Percentiles rank a stretch among this genome's conserved stretches.
Evolutionary conservation across 2,888 invertebrate species (phyloP).

Genomic region (Mamestra brassicae): DNA sequence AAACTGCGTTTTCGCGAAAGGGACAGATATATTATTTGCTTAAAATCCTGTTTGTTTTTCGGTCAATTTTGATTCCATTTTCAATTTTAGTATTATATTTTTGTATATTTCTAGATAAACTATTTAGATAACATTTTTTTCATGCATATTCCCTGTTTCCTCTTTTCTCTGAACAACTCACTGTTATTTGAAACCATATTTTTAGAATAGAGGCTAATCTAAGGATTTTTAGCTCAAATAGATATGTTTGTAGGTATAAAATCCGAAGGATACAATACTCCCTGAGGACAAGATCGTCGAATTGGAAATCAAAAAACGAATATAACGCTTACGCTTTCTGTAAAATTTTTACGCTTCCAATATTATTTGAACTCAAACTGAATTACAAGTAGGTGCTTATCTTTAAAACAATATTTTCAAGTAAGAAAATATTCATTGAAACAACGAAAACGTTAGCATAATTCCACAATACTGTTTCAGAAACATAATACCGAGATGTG

Average conservation of each 20-base stretch:
- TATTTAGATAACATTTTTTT: no score
- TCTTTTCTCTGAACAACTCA: no score
- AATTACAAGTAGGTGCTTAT: slow-evolving; percentile 19
- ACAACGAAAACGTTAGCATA: not conserved
- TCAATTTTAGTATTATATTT: no score
- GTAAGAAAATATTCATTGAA: slow-evolving; percentile 1
- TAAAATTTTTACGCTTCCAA: not conserved
- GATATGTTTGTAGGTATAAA: not conserved
- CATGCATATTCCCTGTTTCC: no score
- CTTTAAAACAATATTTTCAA: not conserved
- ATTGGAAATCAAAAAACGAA: slow-evolving; percentile 39
- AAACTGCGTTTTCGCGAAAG: no score
- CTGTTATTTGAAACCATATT: no score
- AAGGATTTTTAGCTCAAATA: not conserved
- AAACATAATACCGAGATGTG: not conserved
- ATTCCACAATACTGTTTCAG: not conserved
- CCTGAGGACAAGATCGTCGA: not conserved
- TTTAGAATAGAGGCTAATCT: no score
- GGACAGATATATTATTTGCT: no score
- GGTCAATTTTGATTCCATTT: no score
- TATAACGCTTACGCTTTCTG: not conserved
- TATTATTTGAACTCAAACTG: slow-evolving; percentile 25
- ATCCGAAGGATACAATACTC: slow-evolving; percentile 1
- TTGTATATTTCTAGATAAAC: no score
- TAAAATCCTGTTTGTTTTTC: no score